Percentiles rank a stretch among this genome's conserved stretches.
These are phyloP conservation scores for western clawed frog (Xenopus tropicalis) DNA, from an alignment of 2,113 vertebrate genomes.

Conservation along the genomic window DNA sequence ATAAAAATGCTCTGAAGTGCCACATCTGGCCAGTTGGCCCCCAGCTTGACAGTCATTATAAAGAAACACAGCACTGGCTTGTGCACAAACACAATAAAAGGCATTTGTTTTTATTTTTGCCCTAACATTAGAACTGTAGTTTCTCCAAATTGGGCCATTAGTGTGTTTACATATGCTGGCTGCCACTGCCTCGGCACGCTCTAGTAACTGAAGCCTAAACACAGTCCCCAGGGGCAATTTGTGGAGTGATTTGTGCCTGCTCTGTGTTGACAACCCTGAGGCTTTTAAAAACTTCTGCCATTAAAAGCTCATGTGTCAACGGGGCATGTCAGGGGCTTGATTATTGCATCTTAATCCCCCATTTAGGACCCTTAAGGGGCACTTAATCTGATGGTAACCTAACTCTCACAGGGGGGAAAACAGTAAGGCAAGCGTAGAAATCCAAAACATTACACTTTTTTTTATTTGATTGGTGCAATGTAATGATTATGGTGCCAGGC, in stretches of 20 bases:
- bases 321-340: conserved; percentile 18
- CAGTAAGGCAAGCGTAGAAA: no score
- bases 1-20: no score
- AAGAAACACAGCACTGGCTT: not conserved
- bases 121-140: no score
- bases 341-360: conserved; percentile 19
- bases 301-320: conserved; percentile 37
- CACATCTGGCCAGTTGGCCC: no score
- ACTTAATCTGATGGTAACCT: conserved; percentile 26
- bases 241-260: conserved; percentile 32
- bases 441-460: no score
- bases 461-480: no score
- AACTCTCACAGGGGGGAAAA: not conserved
- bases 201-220: conserved; percentile 23
- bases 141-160: not conserved
- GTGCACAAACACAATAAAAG: no score
- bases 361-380: conserved; percentile 6
- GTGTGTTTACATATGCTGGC: conserved; percentile 12
- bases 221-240: conserved; percentile 10
- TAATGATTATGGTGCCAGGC: no score
- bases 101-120: not conserved
- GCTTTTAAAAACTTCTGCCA: conserved; percentile 22
- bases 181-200: conserved; percentile 11
- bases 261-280: conserved; percentile 32
- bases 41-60: not conserved